Base-by-base conservation (phyloP, 2,888 invertebrate genomes). In the Nomada lathburiana region DNA sequence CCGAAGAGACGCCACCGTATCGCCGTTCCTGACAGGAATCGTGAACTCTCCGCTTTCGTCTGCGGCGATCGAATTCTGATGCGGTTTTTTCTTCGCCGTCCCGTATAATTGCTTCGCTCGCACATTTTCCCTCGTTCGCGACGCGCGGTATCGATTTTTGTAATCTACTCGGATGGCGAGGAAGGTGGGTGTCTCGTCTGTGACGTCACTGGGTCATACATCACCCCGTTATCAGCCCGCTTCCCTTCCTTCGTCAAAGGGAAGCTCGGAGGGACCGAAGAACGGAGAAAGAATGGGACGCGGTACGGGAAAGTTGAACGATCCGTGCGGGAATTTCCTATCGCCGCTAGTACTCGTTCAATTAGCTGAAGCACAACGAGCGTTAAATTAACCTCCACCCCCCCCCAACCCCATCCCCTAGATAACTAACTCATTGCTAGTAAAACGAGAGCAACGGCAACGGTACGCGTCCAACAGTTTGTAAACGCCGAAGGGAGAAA, bases 221-320 rank as follows among this genome's bases (percentile, higher is more conserved):
- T 93, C 93, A 93, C 93, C 93, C 89, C 92, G 91, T 93, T 93
- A 93, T 93, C 93, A 92, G 93, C 92, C 87, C 83, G 84, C 74
- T 63, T 69, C 78, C 83, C 89, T 87, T 90, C 86, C 84, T 76
- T 63, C 63, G 65, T 85, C 80, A 23, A 77, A 77, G 74, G 76
- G 80, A 59, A 64, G 70, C 80, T 75, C 69, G 80, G 70, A 82
- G 82, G 83, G 86, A 70, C 60, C 42, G 77, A 76, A 75, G 68
- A 80, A 68, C 55, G 69, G 76, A 52, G 75, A 59, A 69, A 69
- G 69, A 83, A 74, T 82, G 81, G 62, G 60, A 72, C 64, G 62
- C 29, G 72, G 78, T 67, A 70, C 65, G 71, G 47, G 67, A 79
- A 74, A 71, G 75, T 71, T 62, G 71, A 67, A 62, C 64, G 65